phyloP scores from a whole-genome alignment of 1,140 invertebrate species.

The Himalopsyche phryganea region DNA sequence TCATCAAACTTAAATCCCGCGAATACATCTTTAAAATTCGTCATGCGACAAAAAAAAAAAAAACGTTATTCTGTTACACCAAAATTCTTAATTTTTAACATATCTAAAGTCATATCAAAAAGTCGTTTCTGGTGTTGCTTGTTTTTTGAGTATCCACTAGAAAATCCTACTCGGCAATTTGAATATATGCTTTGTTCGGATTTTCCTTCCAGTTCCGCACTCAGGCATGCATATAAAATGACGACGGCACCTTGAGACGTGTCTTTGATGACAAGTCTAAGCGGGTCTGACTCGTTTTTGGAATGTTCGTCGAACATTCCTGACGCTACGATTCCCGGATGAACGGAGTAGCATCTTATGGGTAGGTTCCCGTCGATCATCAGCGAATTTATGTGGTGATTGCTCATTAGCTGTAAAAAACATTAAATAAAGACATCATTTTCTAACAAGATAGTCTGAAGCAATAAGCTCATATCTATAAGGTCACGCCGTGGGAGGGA shows the following conservation, averaged over 20 bases:
- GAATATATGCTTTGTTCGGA: conserved; percentile 63
- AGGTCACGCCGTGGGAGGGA: no score
- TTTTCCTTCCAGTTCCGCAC: conserved; percentile 61
- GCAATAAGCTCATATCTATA: no score
- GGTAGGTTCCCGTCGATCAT: conserved; percentile 54
- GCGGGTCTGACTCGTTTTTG: not conserved
- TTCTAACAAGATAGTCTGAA: no score
- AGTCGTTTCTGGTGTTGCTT: conserved; percentile 42
- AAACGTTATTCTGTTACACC: no score
- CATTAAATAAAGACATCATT: no score
- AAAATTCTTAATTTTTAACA: conserved; percentile 32
- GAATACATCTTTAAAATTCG: no score
- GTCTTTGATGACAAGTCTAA: not conserved
- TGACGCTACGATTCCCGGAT: conserved; percentile 87
- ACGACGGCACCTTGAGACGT: conserved; percentile 57
- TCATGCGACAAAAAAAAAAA: no score
- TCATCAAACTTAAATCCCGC: no score
- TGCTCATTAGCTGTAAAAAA: conserved; percentile 62
- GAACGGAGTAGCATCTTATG: conserved; percentile 71
- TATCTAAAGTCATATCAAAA: conserved; percentile 45
- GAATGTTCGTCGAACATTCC: conserved; percentile 52
- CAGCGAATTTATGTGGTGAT: conserved; percentile 63
- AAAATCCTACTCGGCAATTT: conserved; percentile 58
- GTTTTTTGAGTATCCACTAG: conserved; percentile 48
- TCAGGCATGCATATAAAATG: conserved; percentile 69